Evolutionary conservation across 2,888 invertebrate species (phyloP), one percentile per base, ranked within the genome.

Genomic region (Acrobasis suavella): DNA sequence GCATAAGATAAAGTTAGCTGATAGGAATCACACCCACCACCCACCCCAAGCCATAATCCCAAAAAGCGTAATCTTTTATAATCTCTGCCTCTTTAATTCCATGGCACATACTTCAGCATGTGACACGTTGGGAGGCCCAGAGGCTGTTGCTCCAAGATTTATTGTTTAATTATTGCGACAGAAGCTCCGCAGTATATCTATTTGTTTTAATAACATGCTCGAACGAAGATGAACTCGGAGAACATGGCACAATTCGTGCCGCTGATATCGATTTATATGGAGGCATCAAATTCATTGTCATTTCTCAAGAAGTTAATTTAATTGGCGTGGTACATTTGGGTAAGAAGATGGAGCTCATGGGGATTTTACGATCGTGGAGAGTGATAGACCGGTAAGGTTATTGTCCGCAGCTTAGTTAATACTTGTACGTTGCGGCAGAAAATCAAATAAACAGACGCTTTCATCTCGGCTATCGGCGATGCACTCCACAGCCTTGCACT

Each of bases 371-470:
- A 80, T 67, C 71, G 64, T 70, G 69, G 76, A 74, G 76, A 76
- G 79, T 75, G 72, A 74, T 74, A 74, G 68, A 71, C 74, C 67
- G 65, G 58, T 68, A 69, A 77, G 89, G 82, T 87, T 84, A 77
- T 77, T 75, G 85, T 68, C 82, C 87, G 72, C 73, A 67, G 78
- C 78, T 84, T 83, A 80, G 85, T 85, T 85, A 84, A 85, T 85
- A 85, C 42, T 70, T 75, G 81, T 77, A 78, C 75, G 81, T 79
- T 83, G 75, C 75, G 76, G 82, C 83, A 81, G 83, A 86, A 88
- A 87, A 88, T 87, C 89, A 88, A 89, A 90, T 90, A 90, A 90
- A 90, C 89, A 89, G 78, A 78, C 81, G 83, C 87, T 86, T 88
- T 89, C 89, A 89, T 91, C 88, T 89, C 85, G 83, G 85, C 85